These are phyloP conservation scores for Urechis unicinctus DNA, from an alignment of 2,888 invertebrate species.

Conservation along the genomic window DNA sequence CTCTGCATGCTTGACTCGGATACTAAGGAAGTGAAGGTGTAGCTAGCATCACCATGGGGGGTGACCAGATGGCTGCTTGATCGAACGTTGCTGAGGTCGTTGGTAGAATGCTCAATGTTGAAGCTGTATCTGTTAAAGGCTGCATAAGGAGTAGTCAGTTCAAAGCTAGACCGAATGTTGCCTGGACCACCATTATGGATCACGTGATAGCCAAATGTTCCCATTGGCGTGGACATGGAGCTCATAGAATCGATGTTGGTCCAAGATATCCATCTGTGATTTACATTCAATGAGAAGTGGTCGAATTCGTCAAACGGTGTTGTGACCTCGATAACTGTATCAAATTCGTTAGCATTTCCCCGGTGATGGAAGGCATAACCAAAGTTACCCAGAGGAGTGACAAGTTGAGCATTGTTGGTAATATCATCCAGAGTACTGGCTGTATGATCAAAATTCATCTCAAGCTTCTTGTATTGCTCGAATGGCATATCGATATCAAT, in stretches of 20 bases:
- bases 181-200: not conserved
- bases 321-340: too few relatives aligned
- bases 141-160: not conserved
- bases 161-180: not conserved
- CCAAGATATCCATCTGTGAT: too few relatives aligned
- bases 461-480: not conserved
- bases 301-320: too few relatives aligned
- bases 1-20: not conserved
- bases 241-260: too few relatives aligned
- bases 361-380: too few relatives aligned
- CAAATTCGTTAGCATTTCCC: too few relatives aligned
- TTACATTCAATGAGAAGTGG: too few relatives aligned
- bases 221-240: too few relatives aligned
- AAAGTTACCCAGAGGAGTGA: too few relatives aligned
- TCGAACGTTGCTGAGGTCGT: not conserved
- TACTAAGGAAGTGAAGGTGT: not conserved
- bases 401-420: not conserved
- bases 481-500: not conserved
- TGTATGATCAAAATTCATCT: not conserved
- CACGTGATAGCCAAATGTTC: not conserved
- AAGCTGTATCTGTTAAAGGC: not conserved
- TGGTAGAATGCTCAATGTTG: not conserved
- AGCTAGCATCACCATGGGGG: not conserved
- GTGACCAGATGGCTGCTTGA: not conserved
- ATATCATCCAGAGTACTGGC: not conserved